Evolutionary conservation across 2,888 invertebrate genomes (phyloP).

Genomic region (Ormia ochracea): DNA sequence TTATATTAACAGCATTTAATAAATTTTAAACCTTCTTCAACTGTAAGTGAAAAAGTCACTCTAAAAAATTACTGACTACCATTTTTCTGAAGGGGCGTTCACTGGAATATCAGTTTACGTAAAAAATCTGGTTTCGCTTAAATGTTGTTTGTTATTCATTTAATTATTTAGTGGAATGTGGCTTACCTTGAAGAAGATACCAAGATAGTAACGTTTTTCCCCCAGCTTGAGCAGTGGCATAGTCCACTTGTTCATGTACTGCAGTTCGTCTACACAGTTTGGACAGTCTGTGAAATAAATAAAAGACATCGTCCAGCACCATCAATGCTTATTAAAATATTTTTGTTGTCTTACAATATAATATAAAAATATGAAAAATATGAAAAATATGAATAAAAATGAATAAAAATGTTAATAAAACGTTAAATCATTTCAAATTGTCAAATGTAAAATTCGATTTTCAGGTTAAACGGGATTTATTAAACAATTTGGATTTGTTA

Average conservation of each 20-base stretch:
- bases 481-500: no score
- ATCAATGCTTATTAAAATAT: background rate
- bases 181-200: constrained; percentile 94
- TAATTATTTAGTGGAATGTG: constrained; percentile 67
- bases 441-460: no score
- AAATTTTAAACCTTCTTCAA: background rate
- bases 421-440: no score
- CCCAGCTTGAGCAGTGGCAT: constrained; percentile 93
- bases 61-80: no score
- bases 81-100: background rate
- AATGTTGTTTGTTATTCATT: constrained; percentile 4
- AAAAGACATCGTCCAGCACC: background rate
- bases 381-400: background rate
- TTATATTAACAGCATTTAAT: background rate
- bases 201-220: constrained; percentile 92
- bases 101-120: constrained; percentile 33
- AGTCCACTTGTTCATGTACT: constrained; percentile 88
- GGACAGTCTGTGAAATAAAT: constrained; percentile 82
- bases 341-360: background rate
- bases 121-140: constrained; percentile 4
- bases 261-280: constrained; percentile 87
- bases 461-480: no score
- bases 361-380: background rate
- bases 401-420: no score
- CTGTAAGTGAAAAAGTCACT: no score